phyloP scores from a whole-genome alignment of 2,888 invertebrate genomes.

The Oconnorella tubifera region DNA sequence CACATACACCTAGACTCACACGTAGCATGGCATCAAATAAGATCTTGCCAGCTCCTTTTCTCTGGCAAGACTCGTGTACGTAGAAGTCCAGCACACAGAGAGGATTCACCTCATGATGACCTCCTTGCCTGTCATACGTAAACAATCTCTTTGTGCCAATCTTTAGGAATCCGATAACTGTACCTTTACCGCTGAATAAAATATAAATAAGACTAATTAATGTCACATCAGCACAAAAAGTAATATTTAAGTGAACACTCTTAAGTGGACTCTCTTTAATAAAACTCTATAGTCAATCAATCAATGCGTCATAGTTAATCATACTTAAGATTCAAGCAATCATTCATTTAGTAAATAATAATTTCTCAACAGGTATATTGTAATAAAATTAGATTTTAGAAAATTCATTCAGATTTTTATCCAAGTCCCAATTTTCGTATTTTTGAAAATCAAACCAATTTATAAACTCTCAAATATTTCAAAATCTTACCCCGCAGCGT shows the following conservation, averaged over 20 bases:
- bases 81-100: conserved; percentile 91
- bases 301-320: too few relatives aligned
- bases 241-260: neutral
- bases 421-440: too few relatives aligned
- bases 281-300: too few relatives aligned
- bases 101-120: conserved; percentile 73
- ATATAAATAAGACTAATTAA: neutral
- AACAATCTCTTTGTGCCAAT: conserved; percentile 85
- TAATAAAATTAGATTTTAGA: too few relatives aligned
- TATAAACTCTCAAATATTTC: neutral
- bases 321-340: too few relatives aligned
- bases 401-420: too few relatives aligned
- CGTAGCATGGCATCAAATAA: conserved; percentile 85
- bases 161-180: conserved; percentile 73
- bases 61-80: conserved; percentile 76
- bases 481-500: conserved; percentile 42
- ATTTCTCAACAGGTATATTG: too few relatives aligned
- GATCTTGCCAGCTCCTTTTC: conserved; percentile 77
- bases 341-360: too few relatives aligned
- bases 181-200: conserved; percentile 57
- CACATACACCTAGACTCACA: conserved; percentile 59
- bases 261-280: too few relatives aligned
- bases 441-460: too few relatives aligned
- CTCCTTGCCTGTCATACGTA: conserved; percentile 59
- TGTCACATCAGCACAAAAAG: neutral